Evolutionary conservation across 1,140 invertebrate genomes (phyloP).

Genomic region (Calephelis nemesis): DNA sequence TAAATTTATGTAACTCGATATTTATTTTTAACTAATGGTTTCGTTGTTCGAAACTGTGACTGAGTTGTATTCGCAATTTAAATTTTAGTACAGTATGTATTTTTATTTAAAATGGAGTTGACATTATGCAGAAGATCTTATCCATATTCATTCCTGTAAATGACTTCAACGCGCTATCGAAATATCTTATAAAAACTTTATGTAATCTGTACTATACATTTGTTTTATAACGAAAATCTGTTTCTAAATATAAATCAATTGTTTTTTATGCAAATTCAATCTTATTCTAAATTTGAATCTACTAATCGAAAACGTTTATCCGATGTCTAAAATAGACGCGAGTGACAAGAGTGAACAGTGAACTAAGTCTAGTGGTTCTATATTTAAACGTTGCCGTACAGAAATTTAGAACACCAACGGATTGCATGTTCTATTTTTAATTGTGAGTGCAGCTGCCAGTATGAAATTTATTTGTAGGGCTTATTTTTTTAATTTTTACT

Average conservation of each 20-base stretch:
- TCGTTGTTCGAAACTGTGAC: no score
- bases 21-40: no score
- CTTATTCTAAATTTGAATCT: constrained; percentile 28
- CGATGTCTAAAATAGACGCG: constrained; percentile 57
- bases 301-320: constrained; percentile 31
- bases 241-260: not conserved
- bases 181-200: not conserved
- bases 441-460: constrained; percentile 55
- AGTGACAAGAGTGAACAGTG: constrained; percentile 68
- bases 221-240: no score
- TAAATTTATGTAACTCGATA: no score
- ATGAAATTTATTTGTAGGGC: constrained; percentile 62
- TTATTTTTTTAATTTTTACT: constrained; percentile 26
- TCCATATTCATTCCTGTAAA: not conserved
- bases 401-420: constrained; percentile 69
- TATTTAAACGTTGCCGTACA: constrained; percentile 65
- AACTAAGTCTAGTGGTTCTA: constrained; percentile 65
- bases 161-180: not conserved
- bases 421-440: constrained; percentile 62
- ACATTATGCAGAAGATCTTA: not conserved
- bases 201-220: not conserved
- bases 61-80: no score
- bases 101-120: not conserved
- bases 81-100: no score
- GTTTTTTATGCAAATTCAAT: not conserved